Evolutionary conservation across 2,888 invertebrate species (phyloP).

Genomic region (Lasioglossum leucozonium): DNA sequence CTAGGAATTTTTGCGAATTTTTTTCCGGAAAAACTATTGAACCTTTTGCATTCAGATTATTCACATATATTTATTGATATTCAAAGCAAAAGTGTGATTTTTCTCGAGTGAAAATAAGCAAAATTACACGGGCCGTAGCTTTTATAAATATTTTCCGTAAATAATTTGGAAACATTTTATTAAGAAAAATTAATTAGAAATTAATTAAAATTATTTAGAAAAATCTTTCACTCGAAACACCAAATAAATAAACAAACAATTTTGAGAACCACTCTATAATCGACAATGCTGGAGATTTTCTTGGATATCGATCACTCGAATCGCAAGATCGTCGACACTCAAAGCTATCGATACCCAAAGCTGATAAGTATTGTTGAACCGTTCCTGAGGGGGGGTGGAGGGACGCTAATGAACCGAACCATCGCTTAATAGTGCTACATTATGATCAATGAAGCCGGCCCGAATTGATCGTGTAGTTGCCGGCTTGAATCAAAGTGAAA

Average conservation of each 20-base stretch:
- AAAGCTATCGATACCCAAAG: background rate
- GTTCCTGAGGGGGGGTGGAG: background rate
- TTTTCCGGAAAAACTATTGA: background rate
- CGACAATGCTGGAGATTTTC: background rate
- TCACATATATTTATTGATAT: background rate
- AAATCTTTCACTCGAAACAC: no score
- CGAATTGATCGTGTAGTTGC: background rate
- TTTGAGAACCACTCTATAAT: no score
- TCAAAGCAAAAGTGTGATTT: background rate
- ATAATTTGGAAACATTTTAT: no score
- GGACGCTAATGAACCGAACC: background rate
- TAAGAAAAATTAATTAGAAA: no score
- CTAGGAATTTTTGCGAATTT: background rate
- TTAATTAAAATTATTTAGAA: no score
- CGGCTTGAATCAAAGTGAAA: slow-evolving; percentile 5
- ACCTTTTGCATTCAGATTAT: background rate
- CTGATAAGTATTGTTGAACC: slow-evolving; percentile 1
- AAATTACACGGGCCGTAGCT: background rate
- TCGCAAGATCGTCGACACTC: background rate
- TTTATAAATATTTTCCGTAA: no score
- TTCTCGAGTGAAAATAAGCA: background rate
- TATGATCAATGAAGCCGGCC: slow-evolving; percentile 3
- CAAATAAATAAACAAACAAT: no score
- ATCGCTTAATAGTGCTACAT: slow-evolving; percentile 6
- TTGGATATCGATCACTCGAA: background rate